Conservation (phyloP, 2,888 invertebrate species). For the Cremastobaeus sp. region DNA sequence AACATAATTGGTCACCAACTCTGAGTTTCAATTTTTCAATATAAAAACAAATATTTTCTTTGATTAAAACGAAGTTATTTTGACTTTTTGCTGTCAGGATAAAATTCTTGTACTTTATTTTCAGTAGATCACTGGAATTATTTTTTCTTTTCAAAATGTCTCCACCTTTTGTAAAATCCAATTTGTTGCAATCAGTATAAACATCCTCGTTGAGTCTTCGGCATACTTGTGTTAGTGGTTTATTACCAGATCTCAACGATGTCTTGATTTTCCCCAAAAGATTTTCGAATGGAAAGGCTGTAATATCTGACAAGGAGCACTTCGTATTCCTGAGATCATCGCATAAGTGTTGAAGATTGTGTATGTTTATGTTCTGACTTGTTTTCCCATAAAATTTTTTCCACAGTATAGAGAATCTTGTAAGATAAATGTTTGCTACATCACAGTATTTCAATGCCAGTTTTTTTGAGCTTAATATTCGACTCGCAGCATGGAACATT, state of each 20-base stretch:
- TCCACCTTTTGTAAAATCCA: background rate
- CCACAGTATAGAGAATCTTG: conserved; percentile 3
- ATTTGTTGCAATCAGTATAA: background rate
- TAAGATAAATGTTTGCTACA: conserved; percentile 11
- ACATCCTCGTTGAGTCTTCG: background rate
- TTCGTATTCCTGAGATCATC: conserved; percentile 10
- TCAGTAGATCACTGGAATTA: background rate
- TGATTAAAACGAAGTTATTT: background rate
- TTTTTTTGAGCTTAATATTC: conserved; percentile 19
- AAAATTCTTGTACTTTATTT: conserved; percentile 1
- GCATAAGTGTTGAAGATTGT: conserved; percentile 3
- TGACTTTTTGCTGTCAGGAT: background rate
- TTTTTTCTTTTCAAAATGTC: background rate
- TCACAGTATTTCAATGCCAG: background rate
- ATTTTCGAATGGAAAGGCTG: conserved; percentile 22
- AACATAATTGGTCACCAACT: background rate
- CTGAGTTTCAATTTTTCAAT: background rate
- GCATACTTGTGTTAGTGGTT: background rate
- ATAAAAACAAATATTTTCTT: background rate
- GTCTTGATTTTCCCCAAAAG: conserved; percentile 9
- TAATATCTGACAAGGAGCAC: background rate
- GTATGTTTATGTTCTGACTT: background rate
- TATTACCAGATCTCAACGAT: conserved; percentile 18
- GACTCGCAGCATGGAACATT: conserved; percentile 23
- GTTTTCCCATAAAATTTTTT: conserved; percentile 2